These are phyloP conservation scores for Apoda limacodes DNA, from an alignment of 2,888 invertebrate genomes.

Conservation along the genomic window DNA sequence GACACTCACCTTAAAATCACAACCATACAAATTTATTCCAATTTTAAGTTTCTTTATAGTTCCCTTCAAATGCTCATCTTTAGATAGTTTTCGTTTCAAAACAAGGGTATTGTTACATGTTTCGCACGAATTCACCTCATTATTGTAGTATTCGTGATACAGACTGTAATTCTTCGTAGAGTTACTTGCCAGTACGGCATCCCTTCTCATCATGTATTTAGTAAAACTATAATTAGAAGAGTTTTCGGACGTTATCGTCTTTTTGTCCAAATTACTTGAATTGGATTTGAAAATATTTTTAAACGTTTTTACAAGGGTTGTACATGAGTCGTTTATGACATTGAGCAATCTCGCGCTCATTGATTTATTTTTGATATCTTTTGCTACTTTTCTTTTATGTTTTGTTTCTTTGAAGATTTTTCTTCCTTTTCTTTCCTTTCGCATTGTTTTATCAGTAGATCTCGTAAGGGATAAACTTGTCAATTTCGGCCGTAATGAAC, in stretches of 20 bases:
- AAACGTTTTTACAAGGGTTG: slow-evolving; percentile 41
- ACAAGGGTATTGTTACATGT: slow-evolving; percentile 44
- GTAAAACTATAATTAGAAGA: slow-evolving; percentile 41
- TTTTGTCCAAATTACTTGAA: slow-evolving; percentile 7
- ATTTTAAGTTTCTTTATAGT: slow-evolving; percentile 50
- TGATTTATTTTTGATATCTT: slow-evolving; percentile 15
- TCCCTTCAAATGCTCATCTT: slow-evolving; percentile 34
- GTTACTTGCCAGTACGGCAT: slow-evolving; percentile 24
- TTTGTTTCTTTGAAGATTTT: too few relatives aligned
- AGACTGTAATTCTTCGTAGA: slow-evolving; percentile 8
- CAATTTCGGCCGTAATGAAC: too few relatives aligned
- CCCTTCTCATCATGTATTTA: slow-evolving; percentile 43
- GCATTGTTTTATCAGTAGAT: too few relatives aligned
- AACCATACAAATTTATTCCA: slow-evolving; percentile 58
- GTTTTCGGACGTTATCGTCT: slow-evolving; percentile 9
- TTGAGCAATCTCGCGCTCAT: slow-evolving; percentile 37
- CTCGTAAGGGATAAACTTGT: too few relatives aligned
- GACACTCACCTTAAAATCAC: slow-evolving; percentile 50
- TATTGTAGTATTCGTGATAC: slow-evolving; percentile 11
- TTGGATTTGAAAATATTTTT: slow-evolving; percentile 34
- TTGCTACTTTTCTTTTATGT: slow-evolving; percentile 3
- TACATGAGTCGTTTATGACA: slow-evolving; percentile 47
- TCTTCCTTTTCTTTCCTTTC: too few relatives aligned
- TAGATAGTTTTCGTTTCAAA: slow-evolving; percentile 35
- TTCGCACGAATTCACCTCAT: slow-evolving; percentile 28